Conservation (phyloP, 1,140 invertebrate genomes). For the Drosophila ercepeae region DNA sequence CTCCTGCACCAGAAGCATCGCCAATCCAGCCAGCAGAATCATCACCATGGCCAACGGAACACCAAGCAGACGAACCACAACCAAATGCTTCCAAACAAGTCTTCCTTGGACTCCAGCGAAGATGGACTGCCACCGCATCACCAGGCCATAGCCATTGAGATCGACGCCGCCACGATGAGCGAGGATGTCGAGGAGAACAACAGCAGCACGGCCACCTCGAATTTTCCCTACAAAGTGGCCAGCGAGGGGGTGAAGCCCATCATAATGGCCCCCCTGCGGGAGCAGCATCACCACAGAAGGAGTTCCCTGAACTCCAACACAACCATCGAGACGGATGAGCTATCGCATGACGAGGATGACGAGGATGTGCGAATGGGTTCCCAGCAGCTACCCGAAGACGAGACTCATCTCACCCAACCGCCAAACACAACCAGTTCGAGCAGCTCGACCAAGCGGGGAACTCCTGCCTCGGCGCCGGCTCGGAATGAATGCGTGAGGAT, state of each 20-base stretch:
- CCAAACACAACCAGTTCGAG: slow-evolving; percentile 50
- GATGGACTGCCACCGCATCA: slow-evolving; percentile 43
- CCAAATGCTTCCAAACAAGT: slow-evolving; percentile 60
- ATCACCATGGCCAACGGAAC: slow-evolving; percentile 17
- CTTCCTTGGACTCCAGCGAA: slow-evolving; percentile 76
- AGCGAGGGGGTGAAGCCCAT: slow-evolving; percentile 66
- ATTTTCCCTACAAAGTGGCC: slow-evolving; percentile 74
- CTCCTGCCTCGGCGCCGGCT: slow-evolving; percentile 33
- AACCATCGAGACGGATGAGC: slow-evolving; percentile 75
- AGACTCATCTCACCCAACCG: slow-evolving; percentile 52
- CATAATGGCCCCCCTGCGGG: slow-evolving; percentile 56
- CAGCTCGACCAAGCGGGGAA: slow-evolving; percentile 44
- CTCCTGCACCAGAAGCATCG: slow-evolving; percentile 33
- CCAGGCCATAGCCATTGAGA: slow-evolving; percentile 76
- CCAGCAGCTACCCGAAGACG: slow-evolving; percentile 56
- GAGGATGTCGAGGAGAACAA: slow-evolving; percentile 63
- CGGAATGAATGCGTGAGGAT: slow-evolving; percentile 77
- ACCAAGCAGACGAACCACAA: slow-evolving; percentile 21
- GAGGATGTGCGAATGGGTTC: slow-evolving; percentile 49
- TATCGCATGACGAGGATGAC: slow-evolving; percentile 68
- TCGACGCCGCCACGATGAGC: slow-evolving; percentile 75
- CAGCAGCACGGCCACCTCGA: slow-evolving; percentile 78
- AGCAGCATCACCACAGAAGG: slow-evolving; percentile 53
- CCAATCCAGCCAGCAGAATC: slow-evolving; percentile 9
- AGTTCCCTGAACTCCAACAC: slow-evolving; percentile 74